Evolutionary conservation across 2,113 vertebrate genomes (phyloP).

Genomic region (Scomber japonicus): DNA sequence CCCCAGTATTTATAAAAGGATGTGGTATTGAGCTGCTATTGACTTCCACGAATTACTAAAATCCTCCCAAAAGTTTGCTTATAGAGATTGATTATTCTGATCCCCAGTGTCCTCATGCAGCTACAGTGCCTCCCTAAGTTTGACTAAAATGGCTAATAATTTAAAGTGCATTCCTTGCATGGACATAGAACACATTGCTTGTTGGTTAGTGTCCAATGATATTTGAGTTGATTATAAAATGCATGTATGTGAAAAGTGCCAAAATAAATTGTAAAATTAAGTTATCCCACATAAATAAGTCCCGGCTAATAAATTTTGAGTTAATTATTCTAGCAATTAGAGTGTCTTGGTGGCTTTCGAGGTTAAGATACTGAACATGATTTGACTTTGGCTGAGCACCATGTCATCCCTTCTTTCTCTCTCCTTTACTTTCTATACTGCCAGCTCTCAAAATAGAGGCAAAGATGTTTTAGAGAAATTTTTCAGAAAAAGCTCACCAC

Average conservation of each 20-base stretch:
- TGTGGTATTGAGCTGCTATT: slow-evolving; percentile 43
- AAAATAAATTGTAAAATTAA: not conserved
- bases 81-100: slow-evolving; percentile 63
- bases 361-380: not conserved
- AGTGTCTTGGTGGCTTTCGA: no score
- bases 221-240: slow-evolving; percentile 17
- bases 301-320: no score
- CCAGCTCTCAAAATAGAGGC: no score
- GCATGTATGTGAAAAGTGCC: not conserved
- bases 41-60: slow-evolving; percentile 45
- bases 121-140: slow-evolving; percentile 20
- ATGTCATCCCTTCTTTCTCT: no score
- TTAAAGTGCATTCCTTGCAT: slow-evolving; percentile 34
- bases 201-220: not conserved
- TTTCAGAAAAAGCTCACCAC: no score
- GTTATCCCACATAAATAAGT: not conserved
- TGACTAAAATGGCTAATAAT: slow-evolving; percentile 30
- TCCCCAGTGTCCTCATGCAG: slow-evolving; percentile 5
- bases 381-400: not conserved
- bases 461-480: no score
- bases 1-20: slow-evolving; percentile 42
- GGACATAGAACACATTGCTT: slow-evolving; percentile 9
- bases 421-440: no score
- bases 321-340: no score
- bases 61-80: slow-evolving; percentile 52